Percentiles rank a stretch among this genome's conserved stretches.
phyloP scores from a whole-genome alignment of 2,888 invertebrate genomes.

The Timandra comae region DNA sequence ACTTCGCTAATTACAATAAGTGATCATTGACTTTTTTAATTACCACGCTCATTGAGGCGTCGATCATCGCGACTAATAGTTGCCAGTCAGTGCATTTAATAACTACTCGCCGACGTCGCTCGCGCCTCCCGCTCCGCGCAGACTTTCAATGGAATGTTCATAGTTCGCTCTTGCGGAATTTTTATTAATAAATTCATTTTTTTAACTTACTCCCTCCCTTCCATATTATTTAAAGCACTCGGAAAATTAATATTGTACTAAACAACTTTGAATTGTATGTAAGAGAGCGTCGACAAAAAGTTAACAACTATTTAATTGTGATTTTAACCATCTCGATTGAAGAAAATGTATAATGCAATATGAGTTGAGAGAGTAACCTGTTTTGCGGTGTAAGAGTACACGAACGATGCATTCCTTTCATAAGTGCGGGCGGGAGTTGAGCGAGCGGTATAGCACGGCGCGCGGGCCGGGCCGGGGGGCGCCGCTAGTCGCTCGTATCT shows the following conservation, averaged over 20 bases:
- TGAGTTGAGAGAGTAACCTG: slow-evolving; percentile 52
- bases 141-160: slow-evolving; percentile 42
- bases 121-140: slow-evolving; percentile 5
- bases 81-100: slow-evolving; percentile 74
- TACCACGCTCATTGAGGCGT: slow-evolving; percentile 67
- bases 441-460: slow-evolving; percentile 33
- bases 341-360: slow-evolving; percentile 35
- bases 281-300: slow-evolving; percentile 29
- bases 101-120: slow-evolving; percentile 35
- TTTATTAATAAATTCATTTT: slow-evolving; percentile 48
- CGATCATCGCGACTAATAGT: slow-evolving; percentile 63
- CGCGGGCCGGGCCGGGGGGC: slow-evolving; percentile 18
- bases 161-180: slow-evolving; percentile 62
- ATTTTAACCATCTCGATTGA: slow-evolving; percentile 46
- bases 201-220: slow-evolving; percentile 33
- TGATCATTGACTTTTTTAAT: slow-evolving; percentile 72
- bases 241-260: no score
- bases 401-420: slow-evolving; percentile 56
- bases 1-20: slow-evolving; percentile 72
- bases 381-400: slow-evolving; percentile 38
- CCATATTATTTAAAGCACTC: no score
- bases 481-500: slow-evolving; percentile 29
- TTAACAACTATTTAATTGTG: slow-evolving; percentile 41
- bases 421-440: slow-evolving; percentile 32
- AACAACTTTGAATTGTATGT: neutral